phyloP scores from a whole-genome alignment of 2,113 vertebrate species.

The Gymnobelideus leadbeateri region DNA sequence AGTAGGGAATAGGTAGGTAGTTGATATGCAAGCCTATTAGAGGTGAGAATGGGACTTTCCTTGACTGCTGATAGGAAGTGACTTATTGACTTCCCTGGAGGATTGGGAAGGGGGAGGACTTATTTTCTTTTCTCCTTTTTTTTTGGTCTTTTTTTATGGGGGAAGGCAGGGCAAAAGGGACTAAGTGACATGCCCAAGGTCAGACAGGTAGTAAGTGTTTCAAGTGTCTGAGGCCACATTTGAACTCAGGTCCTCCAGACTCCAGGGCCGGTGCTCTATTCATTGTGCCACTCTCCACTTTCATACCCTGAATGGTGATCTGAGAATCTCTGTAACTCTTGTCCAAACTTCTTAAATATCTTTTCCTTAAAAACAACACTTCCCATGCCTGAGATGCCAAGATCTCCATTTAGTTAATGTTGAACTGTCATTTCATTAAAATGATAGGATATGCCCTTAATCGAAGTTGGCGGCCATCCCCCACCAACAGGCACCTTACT shows the following conservation, averaged over 20 bases:
- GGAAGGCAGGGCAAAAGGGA: too few relatives aligned
- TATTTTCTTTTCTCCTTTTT: not conserved
- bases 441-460: not conserved
- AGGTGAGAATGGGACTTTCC: not conserved
- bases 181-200: too few relatives aligned
- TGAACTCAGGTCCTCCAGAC: too few relatives aligned
- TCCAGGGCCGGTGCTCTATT: too few relatives aligned
- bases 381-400: not conserved
- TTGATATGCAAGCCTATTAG: not conserved
- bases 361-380: not conserved
- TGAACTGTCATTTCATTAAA: not conserved
- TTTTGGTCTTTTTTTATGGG: too few relatives aligned
- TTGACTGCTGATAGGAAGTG: not conserved
- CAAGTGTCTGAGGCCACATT: too few relatives aligned
- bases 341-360: not conserved
- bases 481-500: not conserved
- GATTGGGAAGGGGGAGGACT: not conserved
- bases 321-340: not conserved
- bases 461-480: not conserved
- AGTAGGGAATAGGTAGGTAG: not conserved
- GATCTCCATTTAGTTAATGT: not conserved
- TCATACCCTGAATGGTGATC: not conserved
- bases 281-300: not conserved
- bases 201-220: too few relatives aligned
- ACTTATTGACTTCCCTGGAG: not conserved